Evolutionary conservation across 2,797 vertebrate species (phyloP).

Genomic region (Melanogrammus aeglefinus): DNA sequence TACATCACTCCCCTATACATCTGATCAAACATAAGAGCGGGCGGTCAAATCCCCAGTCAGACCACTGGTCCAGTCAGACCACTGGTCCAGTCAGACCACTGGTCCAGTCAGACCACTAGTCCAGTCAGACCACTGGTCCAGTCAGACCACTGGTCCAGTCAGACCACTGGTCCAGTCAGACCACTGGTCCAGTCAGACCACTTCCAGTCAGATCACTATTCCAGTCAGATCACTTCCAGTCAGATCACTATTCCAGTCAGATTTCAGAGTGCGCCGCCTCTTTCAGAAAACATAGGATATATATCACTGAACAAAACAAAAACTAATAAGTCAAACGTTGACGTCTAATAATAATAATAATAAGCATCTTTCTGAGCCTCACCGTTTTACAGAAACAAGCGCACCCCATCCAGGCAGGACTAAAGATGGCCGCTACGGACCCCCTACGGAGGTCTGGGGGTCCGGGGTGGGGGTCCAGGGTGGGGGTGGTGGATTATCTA

Average conservation of each 20-base stretch:
- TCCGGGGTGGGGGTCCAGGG: not conserved
- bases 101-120: no score
- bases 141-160: no score
- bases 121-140: no score
- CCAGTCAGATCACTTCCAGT: no score
- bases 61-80: no score
- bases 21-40: not conserved
- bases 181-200: no score
- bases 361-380: not conserved
- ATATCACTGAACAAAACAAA: not conserved
- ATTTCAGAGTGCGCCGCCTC: not conserved
- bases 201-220: not conserved
- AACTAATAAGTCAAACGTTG: not conserved
- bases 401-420: not conserved
- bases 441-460: no score
- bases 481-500: no score
- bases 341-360: not conserved
- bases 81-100: no score
- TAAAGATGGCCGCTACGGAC: not conserved
- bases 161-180: not conserved
- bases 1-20: not conserved
- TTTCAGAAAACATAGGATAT: not conserved
- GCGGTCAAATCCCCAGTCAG: conserved; percentile 9
- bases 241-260: not conserved
- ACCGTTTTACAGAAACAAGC: conserved; percentile 1